These are phyloP conservation scores for Ryuthela nishihirai DNA, from an alignment of 2,888 invertebrate species.

Conservation along the genomic window DNA sequence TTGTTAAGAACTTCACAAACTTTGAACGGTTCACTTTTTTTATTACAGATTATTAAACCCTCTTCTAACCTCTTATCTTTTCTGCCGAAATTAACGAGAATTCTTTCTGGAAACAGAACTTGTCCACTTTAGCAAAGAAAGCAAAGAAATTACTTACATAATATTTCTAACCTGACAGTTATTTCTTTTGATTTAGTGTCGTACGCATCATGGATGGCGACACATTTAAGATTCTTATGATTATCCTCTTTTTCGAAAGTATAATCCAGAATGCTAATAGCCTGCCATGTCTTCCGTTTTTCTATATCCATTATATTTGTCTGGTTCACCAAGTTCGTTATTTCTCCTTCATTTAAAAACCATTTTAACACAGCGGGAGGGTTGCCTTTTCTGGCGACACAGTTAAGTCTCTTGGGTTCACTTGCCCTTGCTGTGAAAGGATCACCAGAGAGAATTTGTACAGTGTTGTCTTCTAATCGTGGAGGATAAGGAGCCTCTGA, in stretches of 20 bases:
- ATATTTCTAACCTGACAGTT: slow-evolving; percentile 76
- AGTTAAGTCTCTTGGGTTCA: slow-evolving; percentile 74
- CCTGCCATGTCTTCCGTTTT: slow-evolving; percentile 78
- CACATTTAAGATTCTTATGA: slow-evolving; percentile 71
- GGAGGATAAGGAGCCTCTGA: slow-evolving; percentile 71
- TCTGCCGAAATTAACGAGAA: no score
- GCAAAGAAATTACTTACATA: slow-evolving; percentile 81
- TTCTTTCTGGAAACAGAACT: no score
- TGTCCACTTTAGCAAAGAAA: no score
- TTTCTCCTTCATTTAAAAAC: slow-evolving; percentile 59
- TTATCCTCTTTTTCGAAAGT: slow-evolving; percentile 76
- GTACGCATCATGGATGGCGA: slow-evolving; percentile 79
- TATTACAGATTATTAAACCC: no score
- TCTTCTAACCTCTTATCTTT: no score
- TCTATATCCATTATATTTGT: slow-evolving; percentile 80
- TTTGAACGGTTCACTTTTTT: no score
- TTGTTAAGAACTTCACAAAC: no score
- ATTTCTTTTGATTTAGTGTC: slow-evolving; percentile 68
- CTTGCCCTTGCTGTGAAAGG: slow-evolving; percentile 80
- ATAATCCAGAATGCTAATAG: slow-evolving; percentile 74
- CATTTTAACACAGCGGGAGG: slow-evolving; percentile 74
- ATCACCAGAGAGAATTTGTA: slow-evolving; percentile 73
- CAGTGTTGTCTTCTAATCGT: slow-evolving; percentile 75
- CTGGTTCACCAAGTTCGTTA: slow-evolving; percentile 58
- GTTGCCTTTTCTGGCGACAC: slow-evolving; percentile 83